Evolutionary conservation across 2,113 vertebrate species (phyloP).

Genomic region (Lucifuga dentata): DNA sequence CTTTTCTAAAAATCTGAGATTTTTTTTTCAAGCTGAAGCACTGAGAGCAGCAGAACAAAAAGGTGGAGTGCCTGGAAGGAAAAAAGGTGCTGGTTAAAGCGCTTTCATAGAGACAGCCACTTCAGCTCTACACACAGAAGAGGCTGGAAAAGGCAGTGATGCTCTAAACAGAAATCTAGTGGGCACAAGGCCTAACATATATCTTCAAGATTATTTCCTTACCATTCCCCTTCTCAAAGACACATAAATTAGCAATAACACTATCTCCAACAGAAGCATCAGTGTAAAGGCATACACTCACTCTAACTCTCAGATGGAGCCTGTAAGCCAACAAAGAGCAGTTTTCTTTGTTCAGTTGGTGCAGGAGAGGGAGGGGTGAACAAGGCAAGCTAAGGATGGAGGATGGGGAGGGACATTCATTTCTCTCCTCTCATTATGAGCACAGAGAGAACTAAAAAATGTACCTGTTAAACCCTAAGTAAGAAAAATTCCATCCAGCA

Average conservation of each 20-base stretch:
- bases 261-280: constrained; percentile 42
- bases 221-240: constrained; percentile 13
- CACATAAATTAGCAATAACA: constrained; percentile 15
- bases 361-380: constrained; percentile 64
- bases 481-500: not conserved
- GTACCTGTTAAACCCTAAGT: not conserved
- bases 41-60: constrained; percentile 47
- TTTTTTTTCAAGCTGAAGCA: constrained; percentile 54
- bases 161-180: constrained; percentile 43
- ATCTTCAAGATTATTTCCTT: constrained; percentile 48
- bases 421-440: constrained; percentile 41
- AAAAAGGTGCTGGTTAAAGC: constrained; percentile 52
- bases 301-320: constrained; percentile 53
- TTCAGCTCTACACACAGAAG: constrained; percentile 49
- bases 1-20: constrained; percentile 43
- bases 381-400: constrained; percentile 55
- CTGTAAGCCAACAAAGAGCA: constrained; percentile 72
- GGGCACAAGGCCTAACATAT: constrained; percentile 44
- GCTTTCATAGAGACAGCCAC: constrained; percentile 57
- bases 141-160: constrained; percentile 43
- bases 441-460: constrained; percentile 51
- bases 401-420: constrained; percentile 39
- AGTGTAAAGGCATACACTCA: constrained; percentile 50
- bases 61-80: constrained; percentile 46
- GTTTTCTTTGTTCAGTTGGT: constrained; percentile 76